Base-by-base conservation (phyloP, 2,113 vertebrate genomes). In the Pedionomus torquatus region DNA sequence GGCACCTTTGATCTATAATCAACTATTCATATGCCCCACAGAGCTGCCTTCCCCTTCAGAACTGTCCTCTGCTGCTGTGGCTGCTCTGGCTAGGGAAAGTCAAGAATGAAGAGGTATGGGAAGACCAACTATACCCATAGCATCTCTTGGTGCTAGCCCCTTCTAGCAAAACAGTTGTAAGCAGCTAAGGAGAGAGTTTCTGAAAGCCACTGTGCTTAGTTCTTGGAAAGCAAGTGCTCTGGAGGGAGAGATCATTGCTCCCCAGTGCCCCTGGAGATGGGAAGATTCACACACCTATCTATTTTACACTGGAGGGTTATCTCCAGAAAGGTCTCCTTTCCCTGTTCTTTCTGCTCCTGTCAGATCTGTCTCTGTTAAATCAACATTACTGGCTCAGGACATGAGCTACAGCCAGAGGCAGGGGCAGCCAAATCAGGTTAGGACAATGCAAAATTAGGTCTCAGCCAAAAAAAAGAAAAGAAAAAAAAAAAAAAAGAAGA, bases 331-430 rank as follows among this genome's bases (percentile, higher is more conserved):
- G 28, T 82, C 19, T 94, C 41, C 13, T 71, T 48, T 70, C 57
- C 46, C 51, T 87, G 7, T 63, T 91, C 52, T 84, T 93, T 82
- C 78, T 81, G 55, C 16, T 77, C 6, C 54, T 90, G 25, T 81
- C 90, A 96, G 57, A 85, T 92, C 61, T 39, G 46, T 54, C 70
- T 91, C 58, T 83, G 81, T 78, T 78, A 89, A 84, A 82, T 90
- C 85, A 92, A 37, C 69, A 65, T 84, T 87, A 52, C 85, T 79
- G 83, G 33, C 61, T 82, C 49, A 39, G 57, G 76, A 81, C 80
- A 39, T 31, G 65, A 92, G 80, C 76, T 68, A 74, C 72, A 76
- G 69, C 74, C 90, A 93, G 92, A 84, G 85, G 69, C 51, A 94
- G 84, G 60, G 44, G 37, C 69, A 92, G 74, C 17, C 49, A 90